These are phyloP conservation scores for Neodiprion lecontei DNA, from an alignment of 1,140 invertebrate species.

Conservation along the genomic window DNA sequence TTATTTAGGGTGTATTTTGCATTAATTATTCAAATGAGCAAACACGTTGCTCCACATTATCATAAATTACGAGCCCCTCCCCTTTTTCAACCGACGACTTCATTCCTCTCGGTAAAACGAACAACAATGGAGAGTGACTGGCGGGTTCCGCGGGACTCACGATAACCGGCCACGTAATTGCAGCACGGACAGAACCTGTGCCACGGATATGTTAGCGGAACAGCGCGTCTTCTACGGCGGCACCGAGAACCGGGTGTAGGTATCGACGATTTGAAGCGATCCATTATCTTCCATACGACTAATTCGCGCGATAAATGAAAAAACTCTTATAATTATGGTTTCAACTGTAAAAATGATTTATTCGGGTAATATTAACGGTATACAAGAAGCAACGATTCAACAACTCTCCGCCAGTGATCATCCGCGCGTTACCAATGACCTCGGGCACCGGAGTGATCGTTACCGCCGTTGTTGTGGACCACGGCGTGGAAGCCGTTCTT, in stretches of 20 bases:
- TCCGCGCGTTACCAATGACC: not conserved
- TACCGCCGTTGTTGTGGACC: constrained; percentile 10
- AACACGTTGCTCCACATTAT: constrained; percentile 48
- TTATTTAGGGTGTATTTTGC: constrained; percentile 61
- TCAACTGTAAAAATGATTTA: constrained; percentile 2
- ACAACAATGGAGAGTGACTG: constrained; percentile 26
- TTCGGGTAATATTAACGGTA: not conserved
- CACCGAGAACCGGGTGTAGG: too few species aligned
- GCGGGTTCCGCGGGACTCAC: not conserved
- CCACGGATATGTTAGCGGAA: not conserved
- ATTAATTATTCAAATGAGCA: constrained; percentile 61
- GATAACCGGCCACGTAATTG: not conserved
- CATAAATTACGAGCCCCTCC: constrained; percentile 51
- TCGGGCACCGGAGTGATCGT: constrained; percentile 14
- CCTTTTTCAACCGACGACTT: constrained; percentile 44
- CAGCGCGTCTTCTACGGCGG: too few species aligned
- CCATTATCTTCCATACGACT: not conserved
- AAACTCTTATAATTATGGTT: not conserved
- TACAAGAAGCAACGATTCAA: not conserved
- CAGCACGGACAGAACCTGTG: not conserved
- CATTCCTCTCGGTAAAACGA: constrained; percentile 39
- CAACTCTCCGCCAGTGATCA: not conserved
- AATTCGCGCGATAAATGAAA: not conserved
- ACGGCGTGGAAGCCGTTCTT: constrained; percentile 21
- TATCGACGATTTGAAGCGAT: not conserved